Percentiles rank a stretch among this genome's conserved stretches.
Evolutionary conservation across 2,797 vertebrate species (phyloP).

Genomic region (Urophycis tenuis): DNA sequence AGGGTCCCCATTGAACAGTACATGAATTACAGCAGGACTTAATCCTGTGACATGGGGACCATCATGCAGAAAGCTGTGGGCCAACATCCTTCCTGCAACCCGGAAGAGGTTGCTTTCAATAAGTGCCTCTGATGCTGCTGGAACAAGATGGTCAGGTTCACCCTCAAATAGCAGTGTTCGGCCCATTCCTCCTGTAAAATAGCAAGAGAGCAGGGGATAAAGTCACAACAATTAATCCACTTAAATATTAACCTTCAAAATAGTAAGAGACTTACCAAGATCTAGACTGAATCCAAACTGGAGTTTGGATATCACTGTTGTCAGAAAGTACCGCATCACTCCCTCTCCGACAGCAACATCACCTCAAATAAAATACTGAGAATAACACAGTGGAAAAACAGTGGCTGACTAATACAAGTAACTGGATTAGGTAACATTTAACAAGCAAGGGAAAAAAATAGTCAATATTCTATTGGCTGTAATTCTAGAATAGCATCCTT

Average conservation of each 20-base stretch:
- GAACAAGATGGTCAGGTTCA: conserved; percentile 15
- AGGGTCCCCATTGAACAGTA: conserved; percentile 13
- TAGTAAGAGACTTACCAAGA: conserved; percentile 14
- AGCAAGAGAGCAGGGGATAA: conserved; percentile 13
- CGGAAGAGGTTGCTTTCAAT: conserved; percentile 19
- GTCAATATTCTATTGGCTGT: too few relatives aligned
- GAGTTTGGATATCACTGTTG: conserved; percentile 7
- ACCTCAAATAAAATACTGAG: conserved; percentile 14
- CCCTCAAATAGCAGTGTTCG: conserved; percentile 12
- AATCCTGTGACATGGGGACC: conserved; percentile 18
- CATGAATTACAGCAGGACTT: conserved; percentile 18
- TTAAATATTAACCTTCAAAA: conserved; percentile 5
- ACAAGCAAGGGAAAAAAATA: too few relatives aligned
- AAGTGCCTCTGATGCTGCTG: conserved; percentile 13
- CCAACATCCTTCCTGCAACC: conserved; percentile 21
- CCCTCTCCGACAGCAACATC: conserved; percentile 8
- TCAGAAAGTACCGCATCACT: conserved; percentile 14
- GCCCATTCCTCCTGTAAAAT: conserved; percentile 12
- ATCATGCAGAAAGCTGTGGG: conserved; percentile 20
- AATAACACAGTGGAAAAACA: conserved; percentile 10
- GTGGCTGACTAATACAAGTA: too few relatives aligned
- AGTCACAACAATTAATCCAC: conserved; percentile 11
- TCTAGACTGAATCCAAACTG: conserved; percentile 18
- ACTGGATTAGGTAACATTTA: too few relatives aligned
- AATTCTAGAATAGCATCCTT: too few relatives aligned